Evolutionary conservation across 2,113 vertebrate species (phyloP).

Genomic region (Halichoerus grypus): DNA sequence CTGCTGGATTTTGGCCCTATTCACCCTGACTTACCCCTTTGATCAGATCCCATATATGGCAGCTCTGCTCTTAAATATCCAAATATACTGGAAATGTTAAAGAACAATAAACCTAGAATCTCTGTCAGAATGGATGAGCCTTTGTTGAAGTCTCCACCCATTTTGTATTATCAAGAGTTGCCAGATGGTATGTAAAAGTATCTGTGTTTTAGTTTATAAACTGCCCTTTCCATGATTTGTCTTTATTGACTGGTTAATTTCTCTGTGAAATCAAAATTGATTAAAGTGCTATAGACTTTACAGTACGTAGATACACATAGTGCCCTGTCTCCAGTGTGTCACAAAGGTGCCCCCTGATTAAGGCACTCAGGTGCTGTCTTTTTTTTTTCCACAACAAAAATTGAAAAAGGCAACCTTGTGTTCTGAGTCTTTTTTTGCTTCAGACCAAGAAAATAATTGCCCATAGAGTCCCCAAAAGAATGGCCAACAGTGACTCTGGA

Average conservation of each 20-base stretch:
- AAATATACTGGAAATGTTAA: background rate
- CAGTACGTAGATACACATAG: background rate
- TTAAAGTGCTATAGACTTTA: background rate
- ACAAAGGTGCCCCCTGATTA: background rate
- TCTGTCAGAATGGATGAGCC: background rate
- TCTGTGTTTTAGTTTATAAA: background rate
- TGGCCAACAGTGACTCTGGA: background rate
- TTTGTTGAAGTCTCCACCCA: background rate
- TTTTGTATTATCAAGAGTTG: background rate
- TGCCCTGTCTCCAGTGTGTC: background rate
- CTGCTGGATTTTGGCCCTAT: background rate
- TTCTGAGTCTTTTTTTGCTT: conserved; percentile 32
- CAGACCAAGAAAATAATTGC: background rate
- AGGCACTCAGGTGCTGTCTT: background rate
- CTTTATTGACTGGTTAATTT: background rate
- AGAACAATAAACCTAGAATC: background rate
- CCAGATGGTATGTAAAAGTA: background rate
- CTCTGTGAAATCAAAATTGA: background rate
- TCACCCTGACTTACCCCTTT: background rate
- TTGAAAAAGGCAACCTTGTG: background rate
- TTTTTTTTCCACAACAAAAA: background rate
- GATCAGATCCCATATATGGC: background rate
- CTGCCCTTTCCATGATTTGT: background rate
- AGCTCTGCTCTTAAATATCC: background rate
- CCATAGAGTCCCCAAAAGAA: background rate